A percentile compares a stretch with the other conserved stretches of the same genome.
These are phyloP conservation scores for Caenorhabditis auriculariae DNA, from an alignment of 2,888 invertebrate genomes.

Conservation along the genomic window DNA sequence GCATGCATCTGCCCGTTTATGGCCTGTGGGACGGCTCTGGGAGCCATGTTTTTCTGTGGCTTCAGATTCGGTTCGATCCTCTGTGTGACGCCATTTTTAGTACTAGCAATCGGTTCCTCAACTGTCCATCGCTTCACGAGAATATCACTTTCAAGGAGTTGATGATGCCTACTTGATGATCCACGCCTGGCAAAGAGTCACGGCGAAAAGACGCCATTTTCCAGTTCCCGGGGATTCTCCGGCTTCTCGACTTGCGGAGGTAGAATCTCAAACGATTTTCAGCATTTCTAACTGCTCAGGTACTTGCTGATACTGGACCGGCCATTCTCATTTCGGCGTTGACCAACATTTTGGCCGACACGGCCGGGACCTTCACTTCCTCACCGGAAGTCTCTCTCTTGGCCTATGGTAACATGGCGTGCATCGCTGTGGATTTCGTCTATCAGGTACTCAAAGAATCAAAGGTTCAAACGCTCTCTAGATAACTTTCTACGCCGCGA, in stretches of 20 bases:
- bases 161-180: conserved; percentile 62
- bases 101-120: conserved; percentile 51
- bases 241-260: conserved; percentile 40
- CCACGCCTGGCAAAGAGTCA: conserved; percentile 57
- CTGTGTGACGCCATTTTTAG: conserved; percentile 56
- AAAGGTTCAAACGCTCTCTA: conserved; percentile 15
- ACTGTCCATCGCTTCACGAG: too few species aligned
- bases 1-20: conserved; percentile 60
- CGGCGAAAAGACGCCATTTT: conserved; percentile 31
- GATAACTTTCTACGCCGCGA: conserved; percentile 57
- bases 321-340: conserved; percentile 58
- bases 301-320: conserved; percentile 57
- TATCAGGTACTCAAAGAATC: conserved; percentile 39
- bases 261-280: neutral
- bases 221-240: conserved; percentile 38
- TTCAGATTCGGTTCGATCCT: conserved; percentile 55
- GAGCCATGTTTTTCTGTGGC: conserved; percentile 50
- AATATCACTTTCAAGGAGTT: conserved; percentile 24
- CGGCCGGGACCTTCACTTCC: conserved; percentile 55
- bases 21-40: conserved; percentile 59
- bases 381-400: conserved; percentile 58
- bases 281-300: conserved; percentile 15
- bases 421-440: conserved; percentile 51
- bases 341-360: conserved; percentile 59
- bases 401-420: conserved; percentile 54